Evolutionary conservation across 2,888 invertebrate species (phyloP), one percentile per base, ranked within the genome.

Genomic region (Eupithecia dodoneata): DNA sequence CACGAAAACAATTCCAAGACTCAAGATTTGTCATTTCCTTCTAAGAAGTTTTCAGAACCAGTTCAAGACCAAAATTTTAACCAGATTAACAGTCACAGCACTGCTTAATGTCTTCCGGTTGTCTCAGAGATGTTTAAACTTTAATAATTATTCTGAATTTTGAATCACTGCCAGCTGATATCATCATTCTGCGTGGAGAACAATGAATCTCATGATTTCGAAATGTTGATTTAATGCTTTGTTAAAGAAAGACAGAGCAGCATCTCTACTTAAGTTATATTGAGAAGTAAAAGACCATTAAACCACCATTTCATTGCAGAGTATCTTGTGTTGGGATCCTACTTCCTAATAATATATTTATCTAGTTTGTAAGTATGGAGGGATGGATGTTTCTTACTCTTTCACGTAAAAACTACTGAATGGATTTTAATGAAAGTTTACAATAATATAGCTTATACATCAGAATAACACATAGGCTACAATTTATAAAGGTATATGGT

Each of bases 91-190:
- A 80, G 76, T 81, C 80, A 78, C 55, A 18, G 76, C 80, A 76
- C 78, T 76, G 73, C 76, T 78, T 82, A 82, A 82, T 81, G 83
- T 73, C 83, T 87, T 87, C 87, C 87, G 85, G 84, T 81, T 84
- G 81, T 81, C 81, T 80, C 78, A 73, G 80, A 79, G 81, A 83
- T 84, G 81, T 84, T 83, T 81, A 81, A 82, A 80, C 83, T 80
- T 83, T 75, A 79, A 84, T 86, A 85, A 86, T 88, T 85, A 84
- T 85, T 84, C 85, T 81, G 81, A 80, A 85, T 86, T 88, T 89
- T 90, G 88, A 89, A 87, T 89, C 90, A 88, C 82, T 90, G 88
- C 88, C 88, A 89, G 87, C 89, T 90, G 90, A 90, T 88, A 87
- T 90, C 89, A 90, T 89, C 89, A 87, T 88, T 88, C 88, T 85